phyloP scores from a whole-genome alignment of 2,888 invertebrate species.

The Drosophila testacea region DNA sequence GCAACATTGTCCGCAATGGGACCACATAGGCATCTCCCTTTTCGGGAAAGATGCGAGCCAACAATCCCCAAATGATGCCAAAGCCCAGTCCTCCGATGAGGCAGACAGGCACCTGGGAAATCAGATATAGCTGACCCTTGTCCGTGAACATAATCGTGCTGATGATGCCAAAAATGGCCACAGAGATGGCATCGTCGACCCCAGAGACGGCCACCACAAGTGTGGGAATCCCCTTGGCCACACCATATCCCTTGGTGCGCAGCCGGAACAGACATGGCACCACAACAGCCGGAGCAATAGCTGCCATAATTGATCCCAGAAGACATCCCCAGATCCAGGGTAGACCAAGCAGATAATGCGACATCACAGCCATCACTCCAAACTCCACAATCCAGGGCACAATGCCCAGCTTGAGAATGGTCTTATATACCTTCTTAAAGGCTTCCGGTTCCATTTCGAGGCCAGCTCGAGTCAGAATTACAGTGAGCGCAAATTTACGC shows the following conservation, averaged over 20 bases:
- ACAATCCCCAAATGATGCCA: slow-evolving; percentile 92
- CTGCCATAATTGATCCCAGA: slow-evolving; percentile 93
- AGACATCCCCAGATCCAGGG: slow-evolving; percentile 92
- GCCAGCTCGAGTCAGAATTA: slow-evolving; percentile 96
- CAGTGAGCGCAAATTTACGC: slow-evolving; percentile 95
- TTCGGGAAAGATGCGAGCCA: slow-evolving; percentile 93
- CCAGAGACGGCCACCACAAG: slow-evolving; percentile 97
- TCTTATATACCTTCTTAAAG: slow-evolving; percentile 92
- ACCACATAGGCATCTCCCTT: slow-evolving; percentile 92
- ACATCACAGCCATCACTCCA: slow-evolving; percentile 88
- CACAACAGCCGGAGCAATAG: slow-evolving; percentile 98
- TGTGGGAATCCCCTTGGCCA: slow-evolving; percentile 97
- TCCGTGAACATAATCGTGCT: slow-evolving; percentile 94
- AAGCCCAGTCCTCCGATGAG: slow-evolving; percentile 93
- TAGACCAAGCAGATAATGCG: slow-evolving; percentile 90
- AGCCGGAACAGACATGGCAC: slow-evolving; percentile 96
- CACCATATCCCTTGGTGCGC: slow-evolving; percentile 94
- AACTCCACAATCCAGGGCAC: slow-evolving; percentile 95
- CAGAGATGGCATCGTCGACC: slow-evolving; percentile 97
- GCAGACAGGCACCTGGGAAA: slow-evolving; percentile 91
- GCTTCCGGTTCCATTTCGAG: slow-evolving; percentile 96
- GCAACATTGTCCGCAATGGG: slow-evolving; percentile 91
- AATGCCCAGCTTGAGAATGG: slow-evolving; percentile 93
- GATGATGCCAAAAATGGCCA: slow-evolving; percentile 96
- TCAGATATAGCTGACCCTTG: slow-evolving; percentile 89